Evolutionary conservation across 2,797 vertebrate genomes (phyloP).

Genomic region (Danio aesculapii): DNA sequence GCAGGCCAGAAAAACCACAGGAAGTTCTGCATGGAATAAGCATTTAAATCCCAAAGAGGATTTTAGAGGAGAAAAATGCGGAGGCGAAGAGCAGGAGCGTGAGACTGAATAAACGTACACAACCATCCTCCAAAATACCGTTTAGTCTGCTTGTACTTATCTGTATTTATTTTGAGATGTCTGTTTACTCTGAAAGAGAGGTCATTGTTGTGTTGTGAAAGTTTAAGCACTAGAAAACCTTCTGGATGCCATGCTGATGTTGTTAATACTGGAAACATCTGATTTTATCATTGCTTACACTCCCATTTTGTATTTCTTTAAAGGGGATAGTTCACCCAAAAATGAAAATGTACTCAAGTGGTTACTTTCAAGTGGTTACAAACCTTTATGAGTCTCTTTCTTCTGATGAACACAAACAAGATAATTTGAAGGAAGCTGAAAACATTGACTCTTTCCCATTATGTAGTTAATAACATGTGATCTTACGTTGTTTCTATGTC

Average conservation of each 20-base stretch:
- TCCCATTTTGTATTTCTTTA: no score
- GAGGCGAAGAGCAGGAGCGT: not conserved
- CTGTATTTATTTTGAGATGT: conserved; percentile 18
- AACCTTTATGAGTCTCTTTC: no score
- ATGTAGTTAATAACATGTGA: no score
- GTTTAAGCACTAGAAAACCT: not conserved
- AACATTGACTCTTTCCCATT: no score
- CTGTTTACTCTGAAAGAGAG: conserved; percentile 33
- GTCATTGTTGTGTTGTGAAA: conserved; percentile 20
- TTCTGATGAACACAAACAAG: no score
- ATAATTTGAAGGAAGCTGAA: no score
- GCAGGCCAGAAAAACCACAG: conserved; percentile 23
- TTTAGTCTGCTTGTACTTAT: conserved; percentile 51
- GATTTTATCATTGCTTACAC: not conserved
- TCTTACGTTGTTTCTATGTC: no score
- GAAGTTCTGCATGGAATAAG: conserved; percentile 28
- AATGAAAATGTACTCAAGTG: no score
- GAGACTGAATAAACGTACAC: conserved; percentile 13
- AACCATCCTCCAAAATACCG: conserved; percentile 6
- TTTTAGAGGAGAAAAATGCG: not conserved
- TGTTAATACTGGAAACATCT: not conserved
- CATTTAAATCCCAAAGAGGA: conserved; percentile 28
- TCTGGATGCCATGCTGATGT: conserved; percentile 1
- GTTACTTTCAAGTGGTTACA: no score
- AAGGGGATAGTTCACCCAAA: no score